Evolutionary conservation across 1,140 invertebrate species (phyloP), one percentile per base, ranked within the genome.

Genomic region (Homarus americanus): DNA sequence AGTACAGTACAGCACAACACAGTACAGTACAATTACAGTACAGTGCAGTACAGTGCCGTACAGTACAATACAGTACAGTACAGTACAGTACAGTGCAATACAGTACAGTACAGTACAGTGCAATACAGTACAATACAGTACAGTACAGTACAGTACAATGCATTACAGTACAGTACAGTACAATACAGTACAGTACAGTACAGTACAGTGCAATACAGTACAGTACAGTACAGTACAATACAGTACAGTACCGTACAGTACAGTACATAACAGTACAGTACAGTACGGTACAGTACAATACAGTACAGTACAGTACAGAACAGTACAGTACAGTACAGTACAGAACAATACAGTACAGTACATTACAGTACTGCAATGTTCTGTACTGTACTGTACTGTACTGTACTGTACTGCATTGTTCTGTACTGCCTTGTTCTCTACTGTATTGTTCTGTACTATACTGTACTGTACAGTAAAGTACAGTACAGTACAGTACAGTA

Each of bases 131-230:
- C 76, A 91, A 63, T 92, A 92, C 91, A 92, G 82, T 28, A 91
- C 34, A 91, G 80, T 87, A 92, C 87, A 93, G 92, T 89, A 92
- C 76, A 89, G 92, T 92, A 88, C 87, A 92, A 80, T 92, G 92
- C 91, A 92, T 87, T 91, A 93, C 87, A 93, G 93, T 91, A 44
- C 66, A 91, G 75, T 40, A 76, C 28, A 10, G 73, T 34, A 34
- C 24, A 76, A 41, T 91, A 83, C 53, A 92, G 88, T 92, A 91
- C 78, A 93, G 66, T 80, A 91, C 87, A 93, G 93, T 86, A 92
- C 76, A 93, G 87, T 91, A 91, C 80, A 86, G 87, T 78, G 20
- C 86, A 89, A 32, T 86, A 92, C 85, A 93, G 91, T 91, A 93
- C 79, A 91, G 93, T 91, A 93, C 78, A 93, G 87, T 92, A 92